Conservation (phyloP, 2,888 invertebrate genomes). For the Troides aeacus region DNA sequence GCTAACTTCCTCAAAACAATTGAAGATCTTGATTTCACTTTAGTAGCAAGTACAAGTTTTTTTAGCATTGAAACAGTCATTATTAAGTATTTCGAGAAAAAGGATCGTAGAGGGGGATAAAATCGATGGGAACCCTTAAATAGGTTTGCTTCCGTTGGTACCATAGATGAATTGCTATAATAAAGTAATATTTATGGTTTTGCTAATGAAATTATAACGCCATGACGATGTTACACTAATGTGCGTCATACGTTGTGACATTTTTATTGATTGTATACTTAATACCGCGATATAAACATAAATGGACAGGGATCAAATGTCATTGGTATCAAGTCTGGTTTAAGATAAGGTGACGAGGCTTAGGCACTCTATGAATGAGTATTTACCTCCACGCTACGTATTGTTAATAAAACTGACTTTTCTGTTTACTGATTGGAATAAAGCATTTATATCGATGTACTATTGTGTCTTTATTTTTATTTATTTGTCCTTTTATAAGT, state of each 20-base stretch:
- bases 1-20: too few species aligned
- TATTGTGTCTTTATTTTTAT: too few species aligned
- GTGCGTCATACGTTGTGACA: slow-evolving; percentile 31
- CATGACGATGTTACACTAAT: slow-evolving; percentile 21
- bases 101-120: background rate
- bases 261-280: slow-evolving; percentile 31
- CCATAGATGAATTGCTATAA: slow-evolving; percentile 5
- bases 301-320: slow-evolving; percentile 27
- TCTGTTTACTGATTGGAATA: background rate
- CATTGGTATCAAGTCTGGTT: slow-evolving; percentile 26
- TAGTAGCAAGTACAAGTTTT: too few species aligned
- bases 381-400: slow-evolving; percentile 1
- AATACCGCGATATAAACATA: slow-evolving; percentile 27
- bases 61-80: too few species aligned
- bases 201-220: slow-evolving; percentile 30
- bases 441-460: too few species aligned
- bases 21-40: too few species aligned
- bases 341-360: slow-evolving; percentile 30
- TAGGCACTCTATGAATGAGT: background rate
- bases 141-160: background rate
- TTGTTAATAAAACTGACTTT: background rate
- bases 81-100: too few species aligned
- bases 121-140: background rate
- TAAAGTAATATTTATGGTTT: slow-evolving; percentile 20
- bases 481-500: too few species aligned